Conservation (phyloP, 2,888 invertebrate genomes). For the Mactromeris polynyma region DNA sequence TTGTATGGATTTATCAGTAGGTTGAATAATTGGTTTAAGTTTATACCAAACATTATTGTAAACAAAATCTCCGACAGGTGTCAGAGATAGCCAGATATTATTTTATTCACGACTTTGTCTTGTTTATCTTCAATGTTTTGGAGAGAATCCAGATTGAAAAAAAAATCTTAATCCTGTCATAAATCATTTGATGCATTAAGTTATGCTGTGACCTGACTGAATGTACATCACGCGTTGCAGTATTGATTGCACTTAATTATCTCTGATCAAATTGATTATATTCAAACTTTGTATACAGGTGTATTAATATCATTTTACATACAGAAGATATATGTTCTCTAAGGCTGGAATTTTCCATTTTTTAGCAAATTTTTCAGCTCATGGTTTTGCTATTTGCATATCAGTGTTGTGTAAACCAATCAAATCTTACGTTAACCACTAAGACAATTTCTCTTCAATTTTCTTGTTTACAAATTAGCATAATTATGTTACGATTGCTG, state of each 20-base stretch:
- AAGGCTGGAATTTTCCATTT: too few species aligned
- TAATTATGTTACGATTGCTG: too few species aligned
- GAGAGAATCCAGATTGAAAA: not conserved
- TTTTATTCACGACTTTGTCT: not conserved
- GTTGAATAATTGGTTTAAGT: not conserved
- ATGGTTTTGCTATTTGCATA: too few species aligned
- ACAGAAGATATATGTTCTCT: too few species aligned
- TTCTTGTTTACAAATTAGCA: too few species aligned
- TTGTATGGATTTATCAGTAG: not conserved
- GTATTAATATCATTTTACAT: too few species aligned
- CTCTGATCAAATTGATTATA: not conserved
- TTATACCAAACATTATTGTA: not conserved
- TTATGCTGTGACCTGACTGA: not conserved
- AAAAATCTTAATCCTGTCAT: not conserved
- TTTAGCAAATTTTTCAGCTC: too few species aligned
- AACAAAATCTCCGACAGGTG: not conserved
- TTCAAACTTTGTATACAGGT: too few species aligned
- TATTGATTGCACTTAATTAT: constrained; percentile 7
- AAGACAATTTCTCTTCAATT: too few species aligned
- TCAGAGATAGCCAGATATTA: not conserved
- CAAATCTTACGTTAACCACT: too few species aligned
- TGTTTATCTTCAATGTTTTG: not conserved
- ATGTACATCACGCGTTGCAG: not conserved
- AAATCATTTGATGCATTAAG: not conserved
- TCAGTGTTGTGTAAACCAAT: too few species aligned